Base-by-base conservation (phyloP, 2,888 invertebrate species). In the Lochmaea capreae region DNA sequence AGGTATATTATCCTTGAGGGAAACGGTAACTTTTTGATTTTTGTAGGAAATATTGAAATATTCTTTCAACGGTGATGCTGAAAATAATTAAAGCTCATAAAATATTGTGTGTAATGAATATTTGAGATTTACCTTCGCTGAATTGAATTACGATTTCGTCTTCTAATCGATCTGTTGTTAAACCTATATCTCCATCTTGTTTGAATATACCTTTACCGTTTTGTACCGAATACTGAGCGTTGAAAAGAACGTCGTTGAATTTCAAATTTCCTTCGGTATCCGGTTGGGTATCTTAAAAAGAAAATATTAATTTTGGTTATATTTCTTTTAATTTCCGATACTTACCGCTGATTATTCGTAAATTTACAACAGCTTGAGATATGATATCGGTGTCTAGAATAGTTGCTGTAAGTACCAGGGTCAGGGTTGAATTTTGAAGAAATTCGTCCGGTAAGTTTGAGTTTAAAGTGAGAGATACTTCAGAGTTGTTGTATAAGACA, bases 321-420 rank as follows among this genome's bases (percentile, higher is more conserved):
- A 33, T 63, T 65, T 63, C 6, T 49, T 8, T 22, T n/a, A 12
- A 71, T 42, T 46, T 46, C 5, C 5, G 10, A 16, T 18, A 68
- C 75, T 72, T 39, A 75, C 74, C 65, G 12, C 16, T 59, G 2
- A 59, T 61, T 4, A 75, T 61, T 62, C 42, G 49, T 54, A 75
- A 66, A 26, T 72, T 75, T 0, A 75, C 18, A n/a, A 75, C 39
- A 33, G 72, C 54, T 5, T 22, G 59, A 16, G 69, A n/a, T 11
- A 43, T 65, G 42, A 49, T 43, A 2, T 46, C 14, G n/a, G 75
- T 65, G n/a, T 59, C 46, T 66, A 52, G 49, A 26, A 72, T 54
- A 46, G 46, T 43, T n/a, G 66, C 75, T 16, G 14, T 43, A 3
- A 75, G 46, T 33, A 57, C 5, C 11, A 75, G 16, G 18, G 75